phyloP scores from a whole-genome alignment of 2,888 invertebrate species.

The Temnothorax ravouxi region DNA sequence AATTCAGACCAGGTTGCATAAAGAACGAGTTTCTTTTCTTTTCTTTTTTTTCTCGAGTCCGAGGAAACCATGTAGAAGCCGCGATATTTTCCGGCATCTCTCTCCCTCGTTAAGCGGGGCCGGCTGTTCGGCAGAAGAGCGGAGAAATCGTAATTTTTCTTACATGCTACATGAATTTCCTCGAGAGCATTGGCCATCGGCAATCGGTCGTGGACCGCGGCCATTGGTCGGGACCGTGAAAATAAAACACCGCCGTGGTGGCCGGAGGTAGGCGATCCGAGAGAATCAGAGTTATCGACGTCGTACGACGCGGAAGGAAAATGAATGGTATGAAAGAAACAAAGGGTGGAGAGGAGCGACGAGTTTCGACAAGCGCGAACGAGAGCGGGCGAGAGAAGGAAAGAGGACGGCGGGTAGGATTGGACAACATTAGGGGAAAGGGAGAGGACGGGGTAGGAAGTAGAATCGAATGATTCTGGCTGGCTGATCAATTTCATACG shows the following conservation, averaged over 20 bases:
- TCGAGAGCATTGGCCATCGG: constrained; percentile 67
- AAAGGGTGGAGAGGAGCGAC: constrained; percentile 57
- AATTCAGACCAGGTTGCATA: constrained; percentile 38
- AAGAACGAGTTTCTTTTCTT: constrained; percentile 25
- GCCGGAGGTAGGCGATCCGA: constrained; percentile 42
- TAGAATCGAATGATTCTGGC: constrained; percentile 80
- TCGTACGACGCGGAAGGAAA: constrained; percentile 66
- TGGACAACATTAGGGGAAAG: constrained; percentile 36
- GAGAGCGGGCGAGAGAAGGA: neutral
- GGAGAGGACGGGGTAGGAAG: constrained; percentile 59
- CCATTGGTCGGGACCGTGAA: constrained; percentile 65
- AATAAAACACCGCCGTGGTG: constrained; percentile 67
- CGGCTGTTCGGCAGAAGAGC: constrained; percentile 1
- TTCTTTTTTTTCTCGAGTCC: neutral
- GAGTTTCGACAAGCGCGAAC: constrained; percentile 38
- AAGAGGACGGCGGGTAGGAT: constrained; percentile 17
- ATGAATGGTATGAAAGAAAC: constrained; percentile 68
- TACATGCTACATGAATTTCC: constrained; percentile 62
- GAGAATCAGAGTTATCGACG: constrained; percentile 71
- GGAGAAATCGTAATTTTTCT: constrained; percentile 61
- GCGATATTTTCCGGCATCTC: constrained; percentile 36
- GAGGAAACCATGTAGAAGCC: constrained; percentile 18
- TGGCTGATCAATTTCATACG: constrained; percentile 81
- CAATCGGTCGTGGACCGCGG: constrained; percentile 65
- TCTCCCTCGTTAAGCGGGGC: constrained; percentile 25